Base-by-base conservation (phyloP, 2,888 invertebrate species). In the Epistrophella euchroma region DNA sequence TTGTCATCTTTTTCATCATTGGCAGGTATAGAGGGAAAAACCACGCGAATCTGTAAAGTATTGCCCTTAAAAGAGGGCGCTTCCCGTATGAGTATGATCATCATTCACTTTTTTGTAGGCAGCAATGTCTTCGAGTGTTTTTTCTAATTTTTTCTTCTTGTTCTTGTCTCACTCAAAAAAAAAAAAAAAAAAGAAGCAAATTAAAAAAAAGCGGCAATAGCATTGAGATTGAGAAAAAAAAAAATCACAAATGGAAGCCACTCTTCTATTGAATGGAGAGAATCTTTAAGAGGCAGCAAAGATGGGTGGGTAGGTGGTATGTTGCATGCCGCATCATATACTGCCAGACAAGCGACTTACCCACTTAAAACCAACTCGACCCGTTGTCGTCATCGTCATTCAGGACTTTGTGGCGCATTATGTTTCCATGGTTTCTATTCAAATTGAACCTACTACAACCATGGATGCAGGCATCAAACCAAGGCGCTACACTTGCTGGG, bases 391-490 rank as follows among this genome's bases (percentile, higher is more conserved):
- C 47, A 35, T 66, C 66, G 32, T 70, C 73, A 86, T 82, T 82
- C 86, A 82, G 86, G 82, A 78, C 77, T 86, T 82, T 77, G 86
- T 82, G 82, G 82, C 82, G 82, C 78, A 86, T 86, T 86, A 86
- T 86, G 71, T 82, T 77, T 76, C 85, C 43, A 66, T 85, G 72
- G 72, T 15, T 82, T 82, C 74, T 52, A 86, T 86, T 86, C 86
- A 86, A 86, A 82, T 82, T 77, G 32, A 7, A 37, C n/a, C n/a
- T 55, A 19, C 40, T 66, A 40, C 70, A 25, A 17, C 25, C 25
- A 43, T 13, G 13, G 55, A 62, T 19, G 25, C n/a, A 43, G 62
- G 43, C 43, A 62, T 28, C 37, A 22, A 40, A 64, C 64, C 32
- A 15, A 28, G 43, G 28, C 64, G 28, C 19, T n/a, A 5, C 64